phyloP scores from a whole-genome alignment of 2,888 invertebrate species.

The Acanthosepion lycidas region DNA sequence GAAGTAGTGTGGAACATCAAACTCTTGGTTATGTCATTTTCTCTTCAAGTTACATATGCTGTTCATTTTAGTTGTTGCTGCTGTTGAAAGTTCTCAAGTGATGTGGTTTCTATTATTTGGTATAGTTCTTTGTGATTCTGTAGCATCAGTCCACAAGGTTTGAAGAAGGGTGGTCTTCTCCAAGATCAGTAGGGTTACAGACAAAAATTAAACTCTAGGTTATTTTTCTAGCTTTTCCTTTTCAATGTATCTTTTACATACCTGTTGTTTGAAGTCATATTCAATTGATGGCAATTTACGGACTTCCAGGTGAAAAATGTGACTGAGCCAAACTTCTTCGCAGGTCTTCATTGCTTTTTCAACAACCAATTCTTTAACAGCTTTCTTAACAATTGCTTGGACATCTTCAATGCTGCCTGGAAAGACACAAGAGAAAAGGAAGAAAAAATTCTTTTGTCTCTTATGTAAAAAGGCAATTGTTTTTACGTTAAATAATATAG shows the following conservation, averaged over 20 bases:
- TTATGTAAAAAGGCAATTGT: too few species aligned
- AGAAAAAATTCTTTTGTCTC: too few species aligned
- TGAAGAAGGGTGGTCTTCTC: background rate
- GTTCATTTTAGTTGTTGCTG: too few species aligned
- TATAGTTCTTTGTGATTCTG: too few species aligned
- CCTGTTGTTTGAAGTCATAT: background rate
- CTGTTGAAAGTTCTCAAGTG: too few species aligned
- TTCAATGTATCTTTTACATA: background rate
- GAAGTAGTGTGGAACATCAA: too few species aligned
- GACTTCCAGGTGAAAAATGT: slow-evolving; percentile 65
- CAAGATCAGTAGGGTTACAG: background rate
- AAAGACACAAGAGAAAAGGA: slow-evolving; percentile 37
- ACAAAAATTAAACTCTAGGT: too few species aligned
- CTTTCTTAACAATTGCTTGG: slow-evolving; percentile 73
- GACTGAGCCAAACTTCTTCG: slow-evolving; percentile 75
- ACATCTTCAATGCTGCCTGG: slow-evolving; percentile 74
- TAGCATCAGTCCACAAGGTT: too few species aligned
- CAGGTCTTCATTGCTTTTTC: slow-evolving; percentile 74
- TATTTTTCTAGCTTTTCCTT: background rate
- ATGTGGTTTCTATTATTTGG: too few species aligned
- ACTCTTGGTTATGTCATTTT: too few species aligned
- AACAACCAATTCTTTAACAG: slow-evolving; percentile 73
- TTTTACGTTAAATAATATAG: too few species aligned
- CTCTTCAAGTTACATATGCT: too few species aligned
- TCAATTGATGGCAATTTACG: slow-evolving; percentile 1